These are phyloP conservation scores for Sphenodon punctatus DNA, from an alignment of 2,797 vertebrate species.

Conservation along the genomic window DNA sequence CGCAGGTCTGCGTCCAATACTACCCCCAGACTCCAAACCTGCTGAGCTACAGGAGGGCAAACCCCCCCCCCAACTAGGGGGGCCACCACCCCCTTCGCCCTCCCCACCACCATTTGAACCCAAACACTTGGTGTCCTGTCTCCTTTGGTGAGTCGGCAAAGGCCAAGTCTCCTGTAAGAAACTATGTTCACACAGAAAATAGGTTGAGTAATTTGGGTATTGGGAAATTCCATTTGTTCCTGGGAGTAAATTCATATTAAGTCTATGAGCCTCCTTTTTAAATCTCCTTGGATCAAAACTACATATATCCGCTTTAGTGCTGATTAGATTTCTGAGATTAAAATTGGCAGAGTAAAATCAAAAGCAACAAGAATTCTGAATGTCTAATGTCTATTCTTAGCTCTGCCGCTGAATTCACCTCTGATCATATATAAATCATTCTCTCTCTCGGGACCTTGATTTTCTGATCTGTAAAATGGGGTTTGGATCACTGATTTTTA, in stretches of 20 bases:
- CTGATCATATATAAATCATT: background rate
- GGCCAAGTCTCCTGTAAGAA: too few species aligned
- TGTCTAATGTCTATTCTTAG: fast-evolving
- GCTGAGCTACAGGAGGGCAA: too few species aligned
- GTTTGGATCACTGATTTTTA: background rate
- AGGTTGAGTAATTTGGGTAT: background rate
- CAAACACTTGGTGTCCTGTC: too few species aligned
- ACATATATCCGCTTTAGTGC: background rate
- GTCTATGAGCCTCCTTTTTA: background rate
- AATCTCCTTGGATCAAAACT: slow-evolving; percentile 15
- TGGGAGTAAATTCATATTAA: background rate
- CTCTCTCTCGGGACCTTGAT: background rate
- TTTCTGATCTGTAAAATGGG: background rate
- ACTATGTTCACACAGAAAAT: background rate
- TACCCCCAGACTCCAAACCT: too few species aligned
- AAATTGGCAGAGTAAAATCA: background rate
- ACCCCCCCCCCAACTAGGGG: too few species aligned
- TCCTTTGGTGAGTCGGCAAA: too few species aligned
- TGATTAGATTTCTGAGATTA: background rate
- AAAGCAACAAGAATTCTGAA: background rate
- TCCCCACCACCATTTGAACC: too few species aligned
- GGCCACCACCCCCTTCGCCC: too few species aligned
- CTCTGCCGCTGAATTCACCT: background rate
- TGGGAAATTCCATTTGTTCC: background rate
- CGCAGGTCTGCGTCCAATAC: too few species aligned